Percentiles rank a stretch among this genome's conserved stretches.
These are phyloP conservation scores for Bellardia bayeri DNA, from an alignment of 2,888 invertebrate species.

Conservation along the genomic window DNA sequence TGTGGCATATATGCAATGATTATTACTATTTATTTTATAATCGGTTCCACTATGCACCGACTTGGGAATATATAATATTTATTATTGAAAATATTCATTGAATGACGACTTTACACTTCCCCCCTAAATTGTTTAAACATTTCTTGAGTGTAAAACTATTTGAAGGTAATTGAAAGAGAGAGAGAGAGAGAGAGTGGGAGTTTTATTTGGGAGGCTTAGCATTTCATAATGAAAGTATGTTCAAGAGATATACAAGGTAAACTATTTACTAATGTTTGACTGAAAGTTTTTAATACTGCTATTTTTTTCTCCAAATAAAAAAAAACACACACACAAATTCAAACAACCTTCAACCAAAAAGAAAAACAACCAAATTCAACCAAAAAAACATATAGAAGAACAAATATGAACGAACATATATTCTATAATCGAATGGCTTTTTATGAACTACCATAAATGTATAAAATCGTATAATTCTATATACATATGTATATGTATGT, in stretches of 20 bases:
- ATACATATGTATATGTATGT: background rate
- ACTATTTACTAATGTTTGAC: slow-evolving; percentile 40
- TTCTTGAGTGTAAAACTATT: slow-evolving; percentile 55
- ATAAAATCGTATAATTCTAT: background rate
- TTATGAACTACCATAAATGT: background rate
- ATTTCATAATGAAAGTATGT: slow-evolving; percentile 50
- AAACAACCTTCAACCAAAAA: slow-evolving; percentile 65
- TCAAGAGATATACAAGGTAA: slow-evolving; percentile 69
- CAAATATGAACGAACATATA: slow-evolving; percentile 26
- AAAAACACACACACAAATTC: slow-evolving; percentile 6
- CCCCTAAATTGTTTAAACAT: background rate
- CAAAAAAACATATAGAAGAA: slow-evolving; percentile 25
- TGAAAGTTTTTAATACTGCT: slow-evolving; percentile 34
- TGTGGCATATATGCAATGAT: too few species aligned
- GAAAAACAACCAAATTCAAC: slow-evolving; percentile 50
- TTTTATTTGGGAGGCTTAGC: slow-evolving; percentile 51
- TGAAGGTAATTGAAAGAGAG: slow-evolving; percentile 49
- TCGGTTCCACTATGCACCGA: too few species aligned
- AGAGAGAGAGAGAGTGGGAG: slow-evolving; percentile 54
- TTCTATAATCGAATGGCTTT: slow-evolving; percentile 32
- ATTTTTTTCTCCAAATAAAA: slow-evolving; percentile 8
- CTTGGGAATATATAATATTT: too few species aligned
- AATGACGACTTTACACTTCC: background rate
- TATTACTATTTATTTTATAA: too few species aligned
- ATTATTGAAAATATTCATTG: background rate